Evolutionary conservation across 1,140 invertebrate species (phyloP), one percentile per base, ranked within the genome.

Genomic region (Diorhabda elongata): DNA sequence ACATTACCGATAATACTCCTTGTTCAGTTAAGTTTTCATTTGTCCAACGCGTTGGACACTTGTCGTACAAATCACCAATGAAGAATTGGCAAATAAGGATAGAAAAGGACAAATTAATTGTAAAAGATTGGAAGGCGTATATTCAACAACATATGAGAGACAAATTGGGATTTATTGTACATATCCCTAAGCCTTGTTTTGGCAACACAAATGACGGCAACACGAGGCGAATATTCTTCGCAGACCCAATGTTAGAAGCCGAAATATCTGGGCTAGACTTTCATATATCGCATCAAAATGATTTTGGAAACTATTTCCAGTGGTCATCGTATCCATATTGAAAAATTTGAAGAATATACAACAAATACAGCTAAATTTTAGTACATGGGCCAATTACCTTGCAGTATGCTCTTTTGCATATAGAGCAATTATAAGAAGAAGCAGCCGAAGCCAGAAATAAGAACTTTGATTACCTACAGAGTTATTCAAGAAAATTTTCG

Each of bases 161-260:
- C 5, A 8, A 52, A 52, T 5, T 52, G 45, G 45, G 45, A 8
- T 5, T 52, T 5, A 5, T 52, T 5, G 45, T 52, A 5, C 5
- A 52, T 52, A 9, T 52, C 9, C 47, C 47, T 52, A 52, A 52
- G 9, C 5, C 47, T 6, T 2, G 47, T 6, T 52, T 52, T 2
- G 47, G 47, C 5, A 52, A 82, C 61, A 82, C 74, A 57, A 83
- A 83, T 73, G 76, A 80, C 62, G 77, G 78, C 1, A 82, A 82
- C 64, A 81, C 79, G 2, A 68, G 66, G 7, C 65, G 77, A 69
- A 74, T 75, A 71, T 82, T 82, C 71, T 82, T 82, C 72, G 56
- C 44, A 42, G 62, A 81, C 69, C 59, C 69, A 4, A 62, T 77
- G 60, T 42, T 68, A n/a, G 45, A 75, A 63, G 45, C 75, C 45